Percentiles rank a stretch among this genome's conserved stretches.
phyloP scores from a whole-genome alignment of 2,797 vertebrate genomes.

The Podargus strigoides region DNA sequence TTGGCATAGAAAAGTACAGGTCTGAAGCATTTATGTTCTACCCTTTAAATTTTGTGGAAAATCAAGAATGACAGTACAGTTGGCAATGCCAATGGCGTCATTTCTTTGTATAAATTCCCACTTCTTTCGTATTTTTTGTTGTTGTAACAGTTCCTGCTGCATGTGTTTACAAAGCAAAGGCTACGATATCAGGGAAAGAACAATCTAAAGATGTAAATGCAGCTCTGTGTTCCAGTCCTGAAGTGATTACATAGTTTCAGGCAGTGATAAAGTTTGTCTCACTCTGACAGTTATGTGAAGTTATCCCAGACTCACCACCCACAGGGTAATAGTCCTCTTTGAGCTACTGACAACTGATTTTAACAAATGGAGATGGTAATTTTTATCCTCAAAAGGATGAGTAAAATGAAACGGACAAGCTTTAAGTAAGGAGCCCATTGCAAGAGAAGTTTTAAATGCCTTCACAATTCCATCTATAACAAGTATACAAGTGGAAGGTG shows the following conservation, averaged over 20 bases:
- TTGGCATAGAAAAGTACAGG: neutral
- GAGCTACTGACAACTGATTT: neutral
- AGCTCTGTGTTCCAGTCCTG: neutral
- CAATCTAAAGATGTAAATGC: neutral
- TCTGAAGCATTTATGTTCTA: neutral
- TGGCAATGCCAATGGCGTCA: neutral
- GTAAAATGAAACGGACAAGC: neutral
- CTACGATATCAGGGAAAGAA: neutral
- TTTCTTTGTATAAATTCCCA: neutral
- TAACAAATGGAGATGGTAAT: neutral
- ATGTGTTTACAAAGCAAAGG: neutral
- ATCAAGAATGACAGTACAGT: neutral
- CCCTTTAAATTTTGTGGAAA: neutral
- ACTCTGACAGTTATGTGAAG: neutral
- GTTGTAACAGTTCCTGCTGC: neutral
- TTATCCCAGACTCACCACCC: neutral
- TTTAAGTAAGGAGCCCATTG: neutral
- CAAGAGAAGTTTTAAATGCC: neutral
- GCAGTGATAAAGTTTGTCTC: neutral
- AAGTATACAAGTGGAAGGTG: neutral
- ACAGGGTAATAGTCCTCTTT: neutral
- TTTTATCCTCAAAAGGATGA: neutral
- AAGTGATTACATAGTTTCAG: neutral
- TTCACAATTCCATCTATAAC: neutral
- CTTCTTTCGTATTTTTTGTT: neutral